These are phyloP conservation scores for Cyprinodon diabolis DNA, from an alignment of 2,797 vertebrate genomes.

Conservation along the genomic window DNA sequence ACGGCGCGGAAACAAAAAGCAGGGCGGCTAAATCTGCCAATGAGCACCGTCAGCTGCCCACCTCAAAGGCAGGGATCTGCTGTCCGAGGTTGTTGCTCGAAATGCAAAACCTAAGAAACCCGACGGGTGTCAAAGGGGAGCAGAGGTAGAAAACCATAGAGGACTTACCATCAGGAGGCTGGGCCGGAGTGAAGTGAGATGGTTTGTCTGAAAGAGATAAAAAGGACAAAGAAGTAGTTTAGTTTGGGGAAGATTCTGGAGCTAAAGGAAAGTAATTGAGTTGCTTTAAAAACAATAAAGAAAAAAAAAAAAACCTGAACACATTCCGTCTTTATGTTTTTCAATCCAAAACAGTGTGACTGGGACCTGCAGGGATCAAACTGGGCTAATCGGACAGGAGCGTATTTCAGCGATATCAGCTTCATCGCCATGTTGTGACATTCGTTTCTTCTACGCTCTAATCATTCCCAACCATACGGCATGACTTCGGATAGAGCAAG, in stretches of 20 bases:
- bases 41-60: conserved; percentile 33
- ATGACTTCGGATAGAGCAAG: conserved; percentile 13
- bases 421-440: conserved; percentile 35
- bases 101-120: conserved; percentile 28
- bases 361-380: conserved; percentile 37
- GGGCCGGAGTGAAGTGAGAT: conserved; percentile 78
- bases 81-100: conserved; percentile 62
- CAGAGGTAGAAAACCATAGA: conserved; percentile 45
- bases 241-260: conserved; percentile 62
- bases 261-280: conserved; percentile 66
- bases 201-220: conserved; percentile 85
- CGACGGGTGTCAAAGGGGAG: conserved; percentile 42
- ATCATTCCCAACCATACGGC: conserved; percentile 32
- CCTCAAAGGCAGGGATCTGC: conserved; percentile 67
- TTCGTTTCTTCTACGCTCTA: conserved; percentile 32
- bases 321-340: conserved; percentile 19
- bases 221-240: conserved; percentile 62
- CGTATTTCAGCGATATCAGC: conserved; percentile 32
- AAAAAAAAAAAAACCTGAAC: conserved; percentile 21
- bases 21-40: conserved; percentile 27
- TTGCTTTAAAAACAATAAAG: conserved; percentile 37
- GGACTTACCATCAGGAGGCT: conserved; percentile 85
- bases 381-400: conserved; percentile 57
- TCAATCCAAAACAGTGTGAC: conserved; percentile 51
- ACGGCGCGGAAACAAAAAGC: conserved; percentile 40